Evolutionary conservation across 2,888 invertebrate species (phyloP).

Genomic region (Euspilapteryx auroguttella): DNA sequence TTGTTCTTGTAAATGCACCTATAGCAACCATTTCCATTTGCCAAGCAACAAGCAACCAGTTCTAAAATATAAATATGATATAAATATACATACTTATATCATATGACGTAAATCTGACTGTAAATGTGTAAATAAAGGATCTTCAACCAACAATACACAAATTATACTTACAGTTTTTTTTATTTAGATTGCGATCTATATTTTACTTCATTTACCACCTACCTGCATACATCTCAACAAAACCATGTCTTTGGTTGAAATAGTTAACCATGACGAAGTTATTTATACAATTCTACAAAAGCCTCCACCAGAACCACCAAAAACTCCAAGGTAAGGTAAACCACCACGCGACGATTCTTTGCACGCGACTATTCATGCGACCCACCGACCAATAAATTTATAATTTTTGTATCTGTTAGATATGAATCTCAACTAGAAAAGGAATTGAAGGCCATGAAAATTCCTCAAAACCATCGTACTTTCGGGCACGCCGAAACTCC

Average conservation of each 20-base stretch:
- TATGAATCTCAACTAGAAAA: constrained; percentile 54
- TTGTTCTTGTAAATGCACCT: too few species aligned
- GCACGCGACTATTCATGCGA: background rate
- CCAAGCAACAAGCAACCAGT: too few species aligned
- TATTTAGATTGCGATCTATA: too few species aligned
- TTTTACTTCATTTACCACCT: background rate
- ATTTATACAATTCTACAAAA: constrained; percentile 64
- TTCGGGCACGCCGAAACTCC: constrained; percentile 71
- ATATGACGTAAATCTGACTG: too few species aligned
- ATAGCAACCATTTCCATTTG: too few species aligned
- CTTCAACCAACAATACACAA: too few species aligned
- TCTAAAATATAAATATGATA: too few species aligned
- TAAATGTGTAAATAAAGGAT: too few species aligned
- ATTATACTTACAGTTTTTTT: too few species aligned
- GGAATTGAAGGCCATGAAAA: constrained; percentile 41
- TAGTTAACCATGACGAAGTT: constrained; percentile 67
- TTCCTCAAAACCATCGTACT: constrained; percentile 52
- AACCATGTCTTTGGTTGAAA: constrained; percentile 66
- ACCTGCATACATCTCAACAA: too few species aligned
- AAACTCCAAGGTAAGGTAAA: constrained; percentile 46
- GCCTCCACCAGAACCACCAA: constrained; percentile 41
- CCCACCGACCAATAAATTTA: background rate
- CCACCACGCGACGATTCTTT: background rate
- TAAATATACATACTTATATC: too few species aligned
- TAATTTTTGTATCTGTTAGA: constrained; percentile 14